A percentile compares a stretch with the other conserved stretches of the same genome.
Evolutionary conservation across 2,113 vertebrate genomes (phyloP).

Genomic region (Actenoides lindsayi): DNA sequence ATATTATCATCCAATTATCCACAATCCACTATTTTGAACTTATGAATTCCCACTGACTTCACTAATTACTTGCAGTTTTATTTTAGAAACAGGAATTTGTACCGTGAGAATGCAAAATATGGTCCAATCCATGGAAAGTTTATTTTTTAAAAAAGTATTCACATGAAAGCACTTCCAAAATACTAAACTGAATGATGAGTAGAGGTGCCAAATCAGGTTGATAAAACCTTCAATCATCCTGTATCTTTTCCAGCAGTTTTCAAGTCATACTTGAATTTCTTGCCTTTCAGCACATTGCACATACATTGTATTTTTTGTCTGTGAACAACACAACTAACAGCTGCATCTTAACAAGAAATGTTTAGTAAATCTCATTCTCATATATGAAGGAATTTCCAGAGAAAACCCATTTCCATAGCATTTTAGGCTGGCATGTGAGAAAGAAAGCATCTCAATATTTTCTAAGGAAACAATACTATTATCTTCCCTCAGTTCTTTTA

Average conservation of each 20-base stretch:
- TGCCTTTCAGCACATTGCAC: conserved; percentile 54
- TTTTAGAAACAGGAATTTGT: background rate
- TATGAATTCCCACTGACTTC: background rate
- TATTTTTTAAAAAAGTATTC: background rate
- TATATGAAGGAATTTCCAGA: conserved; percentile 40
- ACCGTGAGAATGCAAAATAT: background rate
- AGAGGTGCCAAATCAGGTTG: conserved; percentile 3
- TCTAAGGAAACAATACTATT: background rate
- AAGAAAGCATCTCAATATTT: background rate
- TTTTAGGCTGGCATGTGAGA: background rate
- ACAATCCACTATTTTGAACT: background rate
- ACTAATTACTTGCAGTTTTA: background rate
- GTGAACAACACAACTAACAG: conserved; percentile 47
- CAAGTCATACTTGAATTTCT: conserved; percentile 35
- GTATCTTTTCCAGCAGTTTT: conserved; percentile 51
- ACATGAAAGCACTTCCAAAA: conserved; percentile 14
- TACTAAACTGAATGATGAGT: conserved; percentile 13
- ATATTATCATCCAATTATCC: background rate
- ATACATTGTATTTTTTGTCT: background rate
- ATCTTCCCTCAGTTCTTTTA: background rate
- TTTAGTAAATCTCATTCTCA: conserved; percentile 39
- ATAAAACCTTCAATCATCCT: conserved; percentile 28
- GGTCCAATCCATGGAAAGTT: background rate
- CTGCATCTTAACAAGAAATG: conserved; percentile 28
- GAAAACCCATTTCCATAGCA: background rate